Evolutionary conservation across 53 echinoderm and acorn worm species (phyloP), one percentile per base, ranked within the genome.

Genomic region (Arbacia lixula): DNA sequence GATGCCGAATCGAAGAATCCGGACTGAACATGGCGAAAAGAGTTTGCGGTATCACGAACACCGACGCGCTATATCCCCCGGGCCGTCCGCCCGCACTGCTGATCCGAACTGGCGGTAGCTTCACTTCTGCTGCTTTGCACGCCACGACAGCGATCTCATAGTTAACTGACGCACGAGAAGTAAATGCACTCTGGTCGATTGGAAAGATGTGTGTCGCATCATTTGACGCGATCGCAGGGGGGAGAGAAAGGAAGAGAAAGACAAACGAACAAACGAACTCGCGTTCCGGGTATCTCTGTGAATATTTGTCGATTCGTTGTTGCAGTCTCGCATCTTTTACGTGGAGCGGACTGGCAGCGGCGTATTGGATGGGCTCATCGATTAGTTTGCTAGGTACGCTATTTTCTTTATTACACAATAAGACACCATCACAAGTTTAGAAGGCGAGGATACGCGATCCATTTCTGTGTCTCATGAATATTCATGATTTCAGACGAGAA

Each of bases 1-100:
- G 71, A 26, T 71, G 71, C 27, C 14, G 14, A 43, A 71, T 71
- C 71, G 71, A 71, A 71, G 71, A 71, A 40, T 42, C 43, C 19
- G 24, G 66, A 12, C 43, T 27, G 24, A 38, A 12, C 71, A 27
- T 27, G 27, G 46, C 28, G 71, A 71, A 46, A 46, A 14, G 46
- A 43, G 46, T 71, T 71, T 71, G 71, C 71, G 28, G 11, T 71
- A 22, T 71, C 71, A 71, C 71, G 71, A 46, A 71, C 71, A 42
- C 16, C 42, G 43, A 46, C 41, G 71, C 46, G 46, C 27, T 71
- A 19, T 40, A 12, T 71, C 71, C 71, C 68, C 20, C 0, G 71
- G 71, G 71, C 71, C 16, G 24, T 36, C n/a, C 38, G 22, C 37
- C 66, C 22, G 38, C 22, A 22, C 66, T n/a, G n/a, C n/a, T n/a